Evolutionary conservation across 2,113 vertebrate genomes (phyloP), one percentile per base, ranked within the genome.

Genomic region (Harpagus bidentatus): DNA sequence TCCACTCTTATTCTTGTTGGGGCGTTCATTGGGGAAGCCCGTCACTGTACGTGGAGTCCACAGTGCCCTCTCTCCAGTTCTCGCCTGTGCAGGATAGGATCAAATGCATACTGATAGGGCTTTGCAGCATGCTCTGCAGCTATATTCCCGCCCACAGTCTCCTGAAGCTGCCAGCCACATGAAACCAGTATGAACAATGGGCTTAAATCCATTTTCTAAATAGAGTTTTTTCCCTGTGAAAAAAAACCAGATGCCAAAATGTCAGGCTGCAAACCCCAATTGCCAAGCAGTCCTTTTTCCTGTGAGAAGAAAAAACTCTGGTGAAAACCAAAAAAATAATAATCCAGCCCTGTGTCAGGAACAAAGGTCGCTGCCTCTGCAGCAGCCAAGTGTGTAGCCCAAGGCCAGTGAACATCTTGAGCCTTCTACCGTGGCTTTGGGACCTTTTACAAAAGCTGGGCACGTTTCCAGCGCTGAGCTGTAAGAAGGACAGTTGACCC

Each of bases 341-440:
- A 45, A 43, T 42, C 23, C 34, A 43, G 23, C 74, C 40, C 62
- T 45, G 53, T 34, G 82, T 71, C 2, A 9, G 91, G 94, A 89
- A 63, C 94, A 97, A 94, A 97, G 95, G 93, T 95, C 40, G 1
- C 50, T 88, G 86, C 71, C 90, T 91, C 67, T 95, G 95, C 78
- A 61, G 90, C 94, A 90, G 96, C 97, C 90, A 94, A 97, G 52
- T 67, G 47, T 1, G 5, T 87, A 96, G 96, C 96, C 96, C 96
- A 97, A 95, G 96, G 96, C 93, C 96, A 96, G 93, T 13, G 82
- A 97, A 96, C 92, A 98, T 71, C 97, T 95, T 97, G 95, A 95
- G 88, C 93, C 65, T 97, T 86, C 65, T 77, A 4, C 58, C 0
- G 15, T 69, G 85, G 92, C 93, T 96, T 69, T 82, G 92, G 92